Conservation (phyloP, 2,888 invertebrate species). For the Machimus atricapillus region DNA sequence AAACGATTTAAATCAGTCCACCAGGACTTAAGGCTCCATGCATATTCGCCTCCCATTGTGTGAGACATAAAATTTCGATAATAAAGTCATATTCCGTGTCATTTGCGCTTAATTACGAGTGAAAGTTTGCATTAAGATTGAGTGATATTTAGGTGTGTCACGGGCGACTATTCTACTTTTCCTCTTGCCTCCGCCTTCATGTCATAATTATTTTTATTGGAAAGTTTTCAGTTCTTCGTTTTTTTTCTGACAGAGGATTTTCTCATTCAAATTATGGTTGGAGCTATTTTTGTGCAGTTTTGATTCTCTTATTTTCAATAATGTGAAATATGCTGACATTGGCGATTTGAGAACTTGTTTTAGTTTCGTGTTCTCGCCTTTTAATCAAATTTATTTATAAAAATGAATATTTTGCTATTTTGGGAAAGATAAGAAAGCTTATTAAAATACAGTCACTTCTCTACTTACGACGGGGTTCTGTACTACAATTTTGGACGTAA, state of each 20-base stretch:
- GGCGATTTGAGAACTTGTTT: not conserved
- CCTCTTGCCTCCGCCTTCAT: not conserved
- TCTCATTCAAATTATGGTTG: not conserved
- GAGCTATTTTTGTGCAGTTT: not conserved
- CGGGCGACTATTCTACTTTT: not conserved
- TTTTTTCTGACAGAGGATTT: not conserved
- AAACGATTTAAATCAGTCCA: not conserved
- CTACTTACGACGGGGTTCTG: too few relatives aligned
- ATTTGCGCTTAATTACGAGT: not conserved
- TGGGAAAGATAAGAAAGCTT: not conserved
- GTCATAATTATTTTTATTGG: not conserved
- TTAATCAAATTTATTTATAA: not conserved
- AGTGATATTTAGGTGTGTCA: not conserved
- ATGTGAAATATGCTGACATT: not conserved
- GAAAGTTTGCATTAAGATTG: not conserved
- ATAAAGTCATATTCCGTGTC: not conserved
- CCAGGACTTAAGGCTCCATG: not conserved
- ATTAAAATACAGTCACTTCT: not conserved
- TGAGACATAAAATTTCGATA: not conserved
- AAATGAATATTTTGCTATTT: not conserved
- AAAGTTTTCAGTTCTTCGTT: not conserved
- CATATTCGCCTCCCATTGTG: not conserved
- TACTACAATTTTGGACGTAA: too few relatives aligned
- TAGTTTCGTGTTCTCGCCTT: not conserved
- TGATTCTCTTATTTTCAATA: not conserved